A percentile compares a stretch with the other conserved stretches of the same genome.
Conservation (phyloP, 2,888 invertebrate species). For the Eristalinus sepulchralis region DNA sequence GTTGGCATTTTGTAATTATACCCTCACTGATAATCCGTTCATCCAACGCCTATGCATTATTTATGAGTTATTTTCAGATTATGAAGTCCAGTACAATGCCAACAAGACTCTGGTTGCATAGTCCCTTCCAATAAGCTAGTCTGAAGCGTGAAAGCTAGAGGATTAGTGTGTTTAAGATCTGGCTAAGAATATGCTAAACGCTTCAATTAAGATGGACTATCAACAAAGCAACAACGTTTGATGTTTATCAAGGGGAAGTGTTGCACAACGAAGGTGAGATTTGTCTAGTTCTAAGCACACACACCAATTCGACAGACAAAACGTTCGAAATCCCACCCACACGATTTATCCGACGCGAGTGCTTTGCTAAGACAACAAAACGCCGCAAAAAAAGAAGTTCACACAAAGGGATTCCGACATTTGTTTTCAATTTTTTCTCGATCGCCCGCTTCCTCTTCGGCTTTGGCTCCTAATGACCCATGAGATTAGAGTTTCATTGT, state of each 20-base stretch:
- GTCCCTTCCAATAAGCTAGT: constrained; percentile 34
- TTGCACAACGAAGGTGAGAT: too few relatives aligned
- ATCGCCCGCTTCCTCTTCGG: neutral
- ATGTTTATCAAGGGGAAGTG: too few relatives aligned
- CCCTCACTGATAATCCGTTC: constrained; percentile 52
- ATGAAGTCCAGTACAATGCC: constrained; percentile 18
- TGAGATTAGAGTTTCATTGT: constrained; percentile 48
- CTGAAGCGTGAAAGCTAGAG: constrained; percentile 57
- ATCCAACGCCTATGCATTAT: constrained; percentile 67
- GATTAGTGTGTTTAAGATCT: constrained; percentile 37
- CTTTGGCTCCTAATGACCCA: constrained; percentile 29
- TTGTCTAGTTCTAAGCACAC: too few relatives aligned
- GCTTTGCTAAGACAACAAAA: neutral
- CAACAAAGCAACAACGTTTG: too few relatives aligned
- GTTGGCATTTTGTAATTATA: constrained; percentile 46
- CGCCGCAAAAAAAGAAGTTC: neutral
- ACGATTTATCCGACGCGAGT: neutral
- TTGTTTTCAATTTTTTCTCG: neutral
- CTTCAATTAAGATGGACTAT: constrained; percentile 39
- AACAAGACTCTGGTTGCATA: constrained; percentile 47
- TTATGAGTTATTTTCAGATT: constrained; percentile 52
- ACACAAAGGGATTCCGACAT: constrained; percentile 29
- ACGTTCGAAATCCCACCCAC: constrained; percentile 10
- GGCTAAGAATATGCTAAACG: constrained; percentile 50
- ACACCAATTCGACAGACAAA: too few relatives aligned